A percentile compares a stretch with the other conserved stretches of the same genome.
Evolutionary conservation across 2,113 vertebrate species (phyloP).

Genomic region (Megaceryle torquata): DNA sequence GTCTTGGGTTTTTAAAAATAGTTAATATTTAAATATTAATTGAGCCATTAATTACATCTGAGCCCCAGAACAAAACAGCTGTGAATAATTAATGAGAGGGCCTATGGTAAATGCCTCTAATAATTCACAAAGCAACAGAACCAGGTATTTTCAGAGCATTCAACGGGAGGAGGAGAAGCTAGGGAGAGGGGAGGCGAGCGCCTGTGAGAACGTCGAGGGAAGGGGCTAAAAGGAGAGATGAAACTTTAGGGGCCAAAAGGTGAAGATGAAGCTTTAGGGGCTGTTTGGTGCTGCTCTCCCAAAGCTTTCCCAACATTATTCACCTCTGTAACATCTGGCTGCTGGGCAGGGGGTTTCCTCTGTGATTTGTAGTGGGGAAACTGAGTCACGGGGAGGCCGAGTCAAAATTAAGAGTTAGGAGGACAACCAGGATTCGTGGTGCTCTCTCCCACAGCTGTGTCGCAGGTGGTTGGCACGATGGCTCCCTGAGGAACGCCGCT

Average conservation of each 20-base stretch:
- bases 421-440: background rate
- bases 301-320: background rate
- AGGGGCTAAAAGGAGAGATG: background rate
- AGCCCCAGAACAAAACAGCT: constrained; percentile 70
- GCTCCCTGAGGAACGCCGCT: too few relatives aligned
- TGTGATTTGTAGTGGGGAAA: background rate
- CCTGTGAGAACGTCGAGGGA: fast-evolving
- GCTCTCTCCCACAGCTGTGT: background rate
- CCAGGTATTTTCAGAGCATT: constrained; percentile 56
- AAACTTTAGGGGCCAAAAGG: background rate
- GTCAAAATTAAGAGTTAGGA: background rate
- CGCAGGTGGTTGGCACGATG: background rate
- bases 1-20: constrained; percentile 76
- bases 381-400: background rate
- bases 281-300: background rate
- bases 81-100: constrained; percentile 73
- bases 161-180: background rate
- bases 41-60: constrained; percentile 76
- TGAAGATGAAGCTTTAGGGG: background rate
- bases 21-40: constrained; percentile 78
- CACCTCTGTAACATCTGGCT: background rate
- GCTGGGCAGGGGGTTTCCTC: background rate
- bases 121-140: constrained; percentile 63
- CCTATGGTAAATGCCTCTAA: constrained; percentile 70
- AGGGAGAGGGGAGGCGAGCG: background rate